Percentiles rank a stretch among this genome's conserved stretches.
Conservation (phyloP, 2,797 vertebrate genomes). For the Coracias cyanogaster region DNA sequence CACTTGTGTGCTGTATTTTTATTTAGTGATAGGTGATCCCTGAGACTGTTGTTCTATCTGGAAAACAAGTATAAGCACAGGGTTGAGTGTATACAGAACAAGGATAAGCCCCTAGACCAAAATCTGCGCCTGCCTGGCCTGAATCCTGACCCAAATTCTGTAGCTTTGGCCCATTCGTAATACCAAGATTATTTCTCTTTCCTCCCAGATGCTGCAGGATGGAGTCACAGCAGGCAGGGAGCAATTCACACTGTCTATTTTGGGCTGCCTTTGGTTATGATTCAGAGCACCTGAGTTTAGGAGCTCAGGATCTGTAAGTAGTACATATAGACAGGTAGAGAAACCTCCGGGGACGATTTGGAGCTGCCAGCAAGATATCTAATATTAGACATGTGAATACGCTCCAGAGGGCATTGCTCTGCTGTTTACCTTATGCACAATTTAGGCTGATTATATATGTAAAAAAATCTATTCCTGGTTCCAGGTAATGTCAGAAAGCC, state of each 20-base stretch:
- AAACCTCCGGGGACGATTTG: background rate
- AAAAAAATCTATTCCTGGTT: background rate
- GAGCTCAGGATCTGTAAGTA: background rate
- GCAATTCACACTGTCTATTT: conserved; percentile 54
- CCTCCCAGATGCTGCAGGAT: conserved; percentile 42
- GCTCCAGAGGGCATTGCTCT: background rate
- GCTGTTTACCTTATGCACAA: conserved; percentile 40
- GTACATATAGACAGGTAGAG: conserved; percentile 57
- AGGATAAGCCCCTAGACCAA: background rate
- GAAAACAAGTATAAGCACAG: background rate
- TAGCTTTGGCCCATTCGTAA: conserved; percentile 1
- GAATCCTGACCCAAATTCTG: conserved; percentile 11
- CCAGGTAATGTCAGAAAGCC: background rate
- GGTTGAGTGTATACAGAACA: background rate
- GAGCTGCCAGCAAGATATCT: conserved; percentile 31
- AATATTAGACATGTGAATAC: conserved; percentile 48
- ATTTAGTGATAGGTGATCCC: background rate
- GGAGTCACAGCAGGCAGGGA: conserved; percentile 35
- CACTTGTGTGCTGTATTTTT: background rate
- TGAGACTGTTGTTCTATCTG: background rate
- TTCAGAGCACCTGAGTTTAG: conserved; percentile 33
- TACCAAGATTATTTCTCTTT: background rate
- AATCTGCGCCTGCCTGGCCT: background rate
- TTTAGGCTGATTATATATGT: conserved; percentile 7
- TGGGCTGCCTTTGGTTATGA: conserved; percentile 38